Evolutionary conservation across 2,888 invertebrate species (phyloP).

Genomic region (Chrysomela aeneicollis): DNA sequence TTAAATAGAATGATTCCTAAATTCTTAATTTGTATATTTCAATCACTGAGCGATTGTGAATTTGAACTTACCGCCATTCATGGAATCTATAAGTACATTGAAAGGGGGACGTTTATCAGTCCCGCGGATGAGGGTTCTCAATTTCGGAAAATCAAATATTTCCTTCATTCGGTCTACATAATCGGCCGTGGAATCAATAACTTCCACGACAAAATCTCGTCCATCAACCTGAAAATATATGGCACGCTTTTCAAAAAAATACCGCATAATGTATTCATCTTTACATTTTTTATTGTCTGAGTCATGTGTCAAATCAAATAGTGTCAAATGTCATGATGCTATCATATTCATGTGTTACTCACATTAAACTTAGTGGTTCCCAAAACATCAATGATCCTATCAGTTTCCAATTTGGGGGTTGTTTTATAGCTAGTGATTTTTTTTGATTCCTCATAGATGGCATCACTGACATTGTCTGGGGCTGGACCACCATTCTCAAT

Average conservation of each 20-base stretch:
- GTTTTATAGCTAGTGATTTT: constrained; percentile 81
- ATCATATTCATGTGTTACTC: constrained; percentile 41
- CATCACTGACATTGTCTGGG: constrained; percentile 87
- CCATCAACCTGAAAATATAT: constrained; percentile 69
- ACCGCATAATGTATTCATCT: too few relatives aligned
- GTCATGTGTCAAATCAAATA: constrained; percentile 44
- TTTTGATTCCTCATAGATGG: constrained; percentile 84
- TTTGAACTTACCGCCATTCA: constrained; percentile 84
- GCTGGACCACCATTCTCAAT: constrained; percentile 97
- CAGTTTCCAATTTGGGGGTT: constrained; percentile 74
- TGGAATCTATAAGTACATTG: constrained; percentile 88
- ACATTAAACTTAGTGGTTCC: constrained; percentile 74
- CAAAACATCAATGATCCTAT: constrained; percentile 74
- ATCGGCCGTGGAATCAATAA: constrained; percentile 90
- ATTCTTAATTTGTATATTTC: too few relatives aligned
- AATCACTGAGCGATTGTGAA: constrained; percentile 1
- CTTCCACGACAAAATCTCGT: constrained; percentile 79
- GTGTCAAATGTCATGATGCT: neutral
- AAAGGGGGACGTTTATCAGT: constrained; percentile 70
- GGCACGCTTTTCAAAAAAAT: too few relatives aligned
- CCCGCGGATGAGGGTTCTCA: constrained; percentile 78
- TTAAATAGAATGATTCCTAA: too few relatives aligned
- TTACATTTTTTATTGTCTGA: too few relatives aligned
- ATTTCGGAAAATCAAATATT: constrained; percentile 92
- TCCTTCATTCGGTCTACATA: constrained; percentile 92